Conservation (phyloP, 2,888 invertebrate genomes). For the Automeris io region DNA sequence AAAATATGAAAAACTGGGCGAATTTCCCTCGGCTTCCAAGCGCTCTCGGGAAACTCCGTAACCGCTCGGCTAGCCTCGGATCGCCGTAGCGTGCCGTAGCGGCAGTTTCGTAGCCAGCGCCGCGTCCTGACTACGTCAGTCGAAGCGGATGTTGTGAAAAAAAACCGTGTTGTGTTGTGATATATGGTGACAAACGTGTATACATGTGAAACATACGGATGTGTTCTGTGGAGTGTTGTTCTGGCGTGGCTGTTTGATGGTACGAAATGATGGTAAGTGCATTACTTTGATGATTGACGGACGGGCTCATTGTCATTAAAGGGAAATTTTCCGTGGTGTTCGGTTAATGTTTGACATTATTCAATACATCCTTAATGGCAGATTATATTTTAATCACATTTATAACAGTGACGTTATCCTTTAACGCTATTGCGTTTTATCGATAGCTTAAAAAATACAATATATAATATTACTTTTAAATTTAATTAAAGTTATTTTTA, state of each 20-base stretch:
- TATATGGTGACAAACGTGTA: conserved; percentile 27
- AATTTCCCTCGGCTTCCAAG: conserved; percentile 54
- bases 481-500: no score
- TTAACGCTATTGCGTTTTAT: no score
- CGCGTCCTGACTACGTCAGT: conserved; percentile 41
- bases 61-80: conserved; percentile 40
- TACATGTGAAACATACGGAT: conserved; percentile 19
- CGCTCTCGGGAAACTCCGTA: conserved; percentile 45
- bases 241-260: conserved; percentile 46
- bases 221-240: conserved; percentile 45
- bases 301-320: conserved; percentile 24
- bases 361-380: no score
- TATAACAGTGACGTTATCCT: no score
- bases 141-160: conserved; percentile 30
- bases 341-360: not conserved
- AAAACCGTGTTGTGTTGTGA: conserved; percentile 2
- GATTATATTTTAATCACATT: no score
- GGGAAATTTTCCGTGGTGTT: conserved; percentile 22
- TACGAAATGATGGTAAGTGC: conserved; percentile 66
- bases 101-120: conserved; percentile 57
- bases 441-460: no score
- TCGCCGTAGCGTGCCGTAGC: conserved; percentile 68
- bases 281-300: conserved; percentile 35
- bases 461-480: no score
- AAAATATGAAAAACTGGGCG: conserved; percentile 75